Conservation (phyloP, 2,797 vertebrate genomes). For the Cynodonichthys magdalenae region DNA sequence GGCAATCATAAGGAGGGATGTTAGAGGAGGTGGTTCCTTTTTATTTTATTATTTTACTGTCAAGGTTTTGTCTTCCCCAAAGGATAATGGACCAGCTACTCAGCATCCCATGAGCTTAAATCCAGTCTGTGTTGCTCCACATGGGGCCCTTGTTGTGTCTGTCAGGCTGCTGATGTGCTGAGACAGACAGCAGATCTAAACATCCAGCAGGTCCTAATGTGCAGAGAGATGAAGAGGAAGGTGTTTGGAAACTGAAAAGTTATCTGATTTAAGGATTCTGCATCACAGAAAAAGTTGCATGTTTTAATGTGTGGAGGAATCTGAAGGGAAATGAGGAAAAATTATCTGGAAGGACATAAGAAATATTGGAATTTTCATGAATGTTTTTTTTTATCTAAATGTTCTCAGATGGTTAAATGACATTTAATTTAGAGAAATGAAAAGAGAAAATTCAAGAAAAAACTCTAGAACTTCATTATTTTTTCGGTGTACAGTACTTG, state of each 20-base stretch:
- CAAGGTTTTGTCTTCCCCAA: slow-evolving; percentile 31
- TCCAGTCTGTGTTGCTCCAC: slow-evolving; percentile 32
- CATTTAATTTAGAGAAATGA: neutral
- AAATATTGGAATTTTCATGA: too few relatives aligned
- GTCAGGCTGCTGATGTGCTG: slow-evolving; percentile 17
- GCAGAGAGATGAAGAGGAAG: slow-evolving; percentile 2
- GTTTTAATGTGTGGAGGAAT: slow-evolving; percentile 35
- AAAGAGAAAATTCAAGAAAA: neutral
- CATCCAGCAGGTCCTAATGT: slow-evolving; percentile 15
- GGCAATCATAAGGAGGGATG: slow-evolving; percentile 2
- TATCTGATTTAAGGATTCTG: slow-evolving; percentile 23
- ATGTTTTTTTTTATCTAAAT: too few relatives aligned
- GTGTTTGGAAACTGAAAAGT: neutral
- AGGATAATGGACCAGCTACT: slow-evolving; percentile 15
- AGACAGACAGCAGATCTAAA: slow-evolving; percentile 11
- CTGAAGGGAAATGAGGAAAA: neutral
- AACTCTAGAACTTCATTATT: neutral
- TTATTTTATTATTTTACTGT: slow-evolving; percentile 9
- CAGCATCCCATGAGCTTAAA: slow-evolving; percentile 31
- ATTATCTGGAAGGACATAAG: neutral
- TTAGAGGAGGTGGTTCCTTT: slow-evolving; percentile 17
- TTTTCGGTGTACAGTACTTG: too few relatives aligned
- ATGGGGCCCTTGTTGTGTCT: slow-evolving; percentile 10
- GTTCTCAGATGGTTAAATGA: too few relatives aligned
- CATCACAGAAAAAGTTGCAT: slow-evolving; percentile 55